Percentiles rank a stretch among this genome's conserved stretches.
phyloP scores from a whole-genome alignment of 2,797 vertebrate genomes.

The Anas capensis region DNA sequence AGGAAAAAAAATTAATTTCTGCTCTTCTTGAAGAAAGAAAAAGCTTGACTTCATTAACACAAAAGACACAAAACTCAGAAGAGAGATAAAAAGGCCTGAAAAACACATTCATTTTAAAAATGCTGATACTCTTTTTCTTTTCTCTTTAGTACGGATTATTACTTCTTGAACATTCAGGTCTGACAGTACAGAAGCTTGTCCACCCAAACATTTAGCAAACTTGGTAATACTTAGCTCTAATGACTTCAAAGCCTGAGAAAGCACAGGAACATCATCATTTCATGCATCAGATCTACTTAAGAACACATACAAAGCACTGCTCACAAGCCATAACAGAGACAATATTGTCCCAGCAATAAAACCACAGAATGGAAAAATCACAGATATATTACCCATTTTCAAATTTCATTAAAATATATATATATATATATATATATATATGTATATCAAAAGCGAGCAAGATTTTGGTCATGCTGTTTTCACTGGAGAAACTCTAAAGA shows the following conservation, averaged over 20 bases:
- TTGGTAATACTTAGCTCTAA: slow-evolving; percentile 5
- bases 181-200: not conserved
- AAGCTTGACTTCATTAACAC: not conserved
- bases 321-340: slow-evolving; percentile 1
- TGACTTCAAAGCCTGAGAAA: not conserved
- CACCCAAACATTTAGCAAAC: slow-evolving; percentile 13
- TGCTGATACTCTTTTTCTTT: not conserved
- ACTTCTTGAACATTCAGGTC: not conserved
- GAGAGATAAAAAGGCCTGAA: not conserved
- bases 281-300: slow-evolving; percentile 20
- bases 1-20: not conserved
- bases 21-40: not conserved
- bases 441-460: not conserved
- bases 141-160: not conserved
- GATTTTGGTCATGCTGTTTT: slow-evolving; percentile 5
- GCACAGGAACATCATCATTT: slow-evolving; percentile 31
- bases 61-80: not conserved
- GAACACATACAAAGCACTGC: slow-evolving; percentile 4
- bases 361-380: not conserved
- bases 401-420: not conserved
- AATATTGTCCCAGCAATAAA: slow-evolving; percentile 49
- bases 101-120: not conserved
- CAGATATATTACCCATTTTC: not conserved
- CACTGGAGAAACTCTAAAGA: not conserved
- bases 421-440: too few relatives aligned